Evolutionary conservation across 2,888 invertebrate genomes (phyloP).

Genomic region (Neoscelio sp.): DNA sequence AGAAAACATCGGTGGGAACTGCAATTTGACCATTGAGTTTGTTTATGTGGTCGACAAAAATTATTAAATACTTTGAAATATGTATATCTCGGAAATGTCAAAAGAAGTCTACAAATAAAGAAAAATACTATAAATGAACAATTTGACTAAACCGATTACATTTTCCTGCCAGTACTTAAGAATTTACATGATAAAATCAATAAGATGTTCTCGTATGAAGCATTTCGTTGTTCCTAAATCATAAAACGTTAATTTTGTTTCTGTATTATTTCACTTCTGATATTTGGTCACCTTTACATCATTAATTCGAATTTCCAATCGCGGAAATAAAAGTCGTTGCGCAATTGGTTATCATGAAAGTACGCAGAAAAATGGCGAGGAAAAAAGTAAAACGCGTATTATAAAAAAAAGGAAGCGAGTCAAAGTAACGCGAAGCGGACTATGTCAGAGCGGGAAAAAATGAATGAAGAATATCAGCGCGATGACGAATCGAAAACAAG

Average conservation of each 20-base stretch:
- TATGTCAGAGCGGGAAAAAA: constrained; percentile 29
- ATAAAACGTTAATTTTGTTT: not conserved
- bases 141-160: no score
- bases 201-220: no score
- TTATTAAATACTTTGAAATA: no score
- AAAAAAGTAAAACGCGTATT: not conserved
- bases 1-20: no score
- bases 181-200: no score
- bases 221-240: no score
- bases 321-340: constrained; percentile 30
- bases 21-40: no score
- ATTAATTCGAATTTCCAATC: constrained; percentile 3
- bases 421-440: constrained; percentile 5
- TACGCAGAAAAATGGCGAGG: constrained; percentile 17
- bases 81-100: no score
- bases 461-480: constrained; percentile 54
- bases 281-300: constrained; percentile 1
- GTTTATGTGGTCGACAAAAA: no score
- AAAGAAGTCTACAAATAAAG: no score
- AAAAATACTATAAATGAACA: no score
- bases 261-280: not conserved
- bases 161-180: no score
- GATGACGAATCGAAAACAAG: constrained; percentile 57
- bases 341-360: constrained; percentile 16
- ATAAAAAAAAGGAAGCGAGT: constrained; percentile 6